Evolutionary conservation across 2,113 vertebrate species (phyloP).

Genomic region (Takifugu bimaculatus): DNA sequence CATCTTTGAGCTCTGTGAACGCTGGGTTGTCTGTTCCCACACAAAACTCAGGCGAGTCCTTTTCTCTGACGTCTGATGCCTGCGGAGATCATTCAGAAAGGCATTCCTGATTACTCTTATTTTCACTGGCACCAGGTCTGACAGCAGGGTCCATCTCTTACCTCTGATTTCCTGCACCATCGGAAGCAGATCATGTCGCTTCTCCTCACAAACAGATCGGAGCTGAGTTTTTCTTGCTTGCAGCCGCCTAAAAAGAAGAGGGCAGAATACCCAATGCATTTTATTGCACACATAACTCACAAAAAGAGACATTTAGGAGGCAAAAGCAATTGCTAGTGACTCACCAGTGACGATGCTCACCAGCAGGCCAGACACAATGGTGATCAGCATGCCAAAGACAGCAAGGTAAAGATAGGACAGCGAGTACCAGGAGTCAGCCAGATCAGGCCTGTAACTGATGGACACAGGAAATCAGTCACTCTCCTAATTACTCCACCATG

Average conservation of each 20-base stretch:
- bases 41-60: conserved; percentile 31
- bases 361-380: conserved; percentile 62
- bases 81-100: conserved; percentile 28
- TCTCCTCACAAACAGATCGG: conserved; percentile 68
- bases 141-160: conserved; percentile 25
- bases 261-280: not conserved
- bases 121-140: not conserved
- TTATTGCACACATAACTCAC: not conserved
- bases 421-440: conserved; percentile 78
- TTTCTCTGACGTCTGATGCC: conserved; percentile 46
- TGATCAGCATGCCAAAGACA: conserved; percentile 64
- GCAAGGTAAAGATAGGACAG: conserved; percentile 78
- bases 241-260: conserved; percentile 66
- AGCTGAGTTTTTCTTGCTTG: conserved; percentile 60
- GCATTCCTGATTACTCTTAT: not conserved
- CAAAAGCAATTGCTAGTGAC: not conserved
- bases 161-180: conserved; percentile 51
- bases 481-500: not conserved
- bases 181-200: conserved; percentile 68
- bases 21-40: conserved; percentile 45
- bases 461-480: not conserved
- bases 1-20: conserved; percentile 43
- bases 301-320: too few species aligned
- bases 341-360: conserved; percentile 74
- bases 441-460: conserved; percentile 62